Percentiles rank a stretch among this genome's conserved stretches.
These are phyloP conservation scores for Rhopalosiphum nymphaeae DNA, from an alignment of 2,888 invertebrate species.

Conservation along the genomic window DNA sequence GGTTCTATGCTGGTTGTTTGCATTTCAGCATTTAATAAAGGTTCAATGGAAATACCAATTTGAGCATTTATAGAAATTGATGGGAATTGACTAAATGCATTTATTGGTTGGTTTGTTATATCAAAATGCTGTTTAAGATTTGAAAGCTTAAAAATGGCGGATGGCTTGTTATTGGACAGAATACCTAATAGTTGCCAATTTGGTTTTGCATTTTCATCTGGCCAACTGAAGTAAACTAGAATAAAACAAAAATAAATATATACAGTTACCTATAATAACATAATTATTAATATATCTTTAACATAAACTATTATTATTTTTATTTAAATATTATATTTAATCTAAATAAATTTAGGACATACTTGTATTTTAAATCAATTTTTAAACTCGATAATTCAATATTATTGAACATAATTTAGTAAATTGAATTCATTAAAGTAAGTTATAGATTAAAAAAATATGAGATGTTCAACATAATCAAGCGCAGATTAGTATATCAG, in stretches of 20 bases:
- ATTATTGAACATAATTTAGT: background rate
- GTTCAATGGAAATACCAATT: conserved; percentile 86
- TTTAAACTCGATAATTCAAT: background rate
- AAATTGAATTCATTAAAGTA: background rate
- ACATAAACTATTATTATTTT: background rate
- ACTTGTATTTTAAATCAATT: background rate
- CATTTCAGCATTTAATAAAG: conserved; percentile 72
- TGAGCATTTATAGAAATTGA: conserved; percentile 79
- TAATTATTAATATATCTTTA: background rate
- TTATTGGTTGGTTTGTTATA: conserved; percentile 75
- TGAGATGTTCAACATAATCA: too few relatives aligned
- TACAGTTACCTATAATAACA: background rate
- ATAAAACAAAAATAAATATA: conserved; percentile 6
- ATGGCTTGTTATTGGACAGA: conserved; percentile 94
- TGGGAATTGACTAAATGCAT: conserved; percentile 75
- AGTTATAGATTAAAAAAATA: background rate
- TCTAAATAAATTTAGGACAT: background rate
- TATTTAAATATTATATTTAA: background rate
- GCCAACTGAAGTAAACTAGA: conserved; percentile 93
- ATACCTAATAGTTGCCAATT: conserved; percentile 95
- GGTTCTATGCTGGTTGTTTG: conserved; percentile 71
- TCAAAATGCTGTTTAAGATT: conserved; percentile 81
- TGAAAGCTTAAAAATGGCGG: conserved; percentile 96
- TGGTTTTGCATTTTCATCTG: conserved; percentile 87
- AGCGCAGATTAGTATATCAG: too few relatives aligned